Evolutionary conservation across 23 tunicate genomes (phyloP), one percentile per base, ranked within the genome.

Genomic region (Ciona savignyi): DNA sequence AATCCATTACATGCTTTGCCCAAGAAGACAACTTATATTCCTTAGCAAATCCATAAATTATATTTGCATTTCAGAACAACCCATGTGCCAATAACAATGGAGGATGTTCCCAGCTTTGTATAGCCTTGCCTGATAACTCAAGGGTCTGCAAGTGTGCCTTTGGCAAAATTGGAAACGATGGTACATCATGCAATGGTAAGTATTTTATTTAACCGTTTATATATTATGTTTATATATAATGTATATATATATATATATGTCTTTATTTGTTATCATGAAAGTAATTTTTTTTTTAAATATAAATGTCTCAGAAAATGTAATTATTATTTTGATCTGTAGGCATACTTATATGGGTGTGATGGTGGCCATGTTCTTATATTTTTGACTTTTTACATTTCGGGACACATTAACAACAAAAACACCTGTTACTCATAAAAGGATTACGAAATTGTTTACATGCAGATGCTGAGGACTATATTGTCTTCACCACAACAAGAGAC

Each of bases 61-160:
- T n/a, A n/a, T n/a, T n/a, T n/a, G n/a, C n/a, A n/a, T n/a, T 25
- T 74, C 67, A 88, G 96, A 60, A 51, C 70, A 66, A 82, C 65
- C 96, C 87, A 34, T 88, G 96, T 51, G 35, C 62, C 23, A 33
- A 32, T 19, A 77, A 77, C 76, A 88, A 88, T 34, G 96, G 96
- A 19, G 96, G 88, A 21, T 88, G 96, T 35, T 86, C 77, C 4
- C 96, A 88, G 63, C 67, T 88, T 24, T 88, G 96, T 48, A 82
- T 76, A 60, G 96, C 87, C 21, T 69, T 77, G 77, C 96, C 96
- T 1, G 87, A 77, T 77, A 66, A 70, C 74, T 33, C 70, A 3
- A 74, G 56, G 49, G 70, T 48, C 22, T 88, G 96, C 34, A 81
- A 73, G 28, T 88, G 96, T 33, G 28, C 79, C 1, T 83, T 66